These are phyloP conservation scores for Drosophila suboccidentalis DNA, from an alignment of 2,888 invertebrate species.

Conservation along the genomic window DNA sequence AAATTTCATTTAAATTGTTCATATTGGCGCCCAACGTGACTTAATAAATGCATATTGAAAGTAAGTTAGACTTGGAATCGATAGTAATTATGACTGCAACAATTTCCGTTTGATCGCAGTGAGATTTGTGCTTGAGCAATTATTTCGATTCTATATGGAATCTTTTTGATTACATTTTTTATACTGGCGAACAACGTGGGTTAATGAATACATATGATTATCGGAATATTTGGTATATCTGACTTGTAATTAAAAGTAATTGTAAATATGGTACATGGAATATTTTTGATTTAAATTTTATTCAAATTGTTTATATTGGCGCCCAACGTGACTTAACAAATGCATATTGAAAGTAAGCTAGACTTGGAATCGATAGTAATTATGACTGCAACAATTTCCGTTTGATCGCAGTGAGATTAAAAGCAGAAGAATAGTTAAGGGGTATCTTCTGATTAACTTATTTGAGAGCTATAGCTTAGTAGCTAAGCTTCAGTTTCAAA, in stretches of 20 bases:
- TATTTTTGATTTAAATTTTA: not conserved
- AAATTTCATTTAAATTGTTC: not conserved
- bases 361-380: not conserved
- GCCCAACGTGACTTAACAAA: not conserved
- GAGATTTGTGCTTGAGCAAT: slow-evolving; percentile 4
- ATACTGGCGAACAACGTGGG: too few relatives aligned
- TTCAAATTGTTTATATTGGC: not conserved
- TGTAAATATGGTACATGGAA: too few relatives aligned
- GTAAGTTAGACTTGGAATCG: not conserved
- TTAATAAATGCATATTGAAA: not conserved
- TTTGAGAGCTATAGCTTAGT: not conserved
- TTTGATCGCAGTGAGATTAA: not conserved
- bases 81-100: not conserved
- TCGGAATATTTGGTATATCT: too few relatives aligned
- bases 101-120: not conserved
- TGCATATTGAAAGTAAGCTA: too few relatives aligned
- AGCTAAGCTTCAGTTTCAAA: too few relatives aligned
- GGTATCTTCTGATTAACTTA: not conserved
- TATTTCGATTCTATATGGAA: slow-evolving; percentile 42
- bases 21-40: not conserved
- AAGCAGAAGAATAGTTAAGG: not conserved
- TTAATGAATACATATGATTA: too few relatives aligned
- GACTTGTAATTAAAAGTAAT: too few relatives aligned
- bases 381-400: not conserved
- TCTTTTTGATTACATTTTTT: not conserved